Evolutionary conservation across 2,797 vertebrate species (phyloP).

Genomic region (Sebastes matsubarae): DNA sequence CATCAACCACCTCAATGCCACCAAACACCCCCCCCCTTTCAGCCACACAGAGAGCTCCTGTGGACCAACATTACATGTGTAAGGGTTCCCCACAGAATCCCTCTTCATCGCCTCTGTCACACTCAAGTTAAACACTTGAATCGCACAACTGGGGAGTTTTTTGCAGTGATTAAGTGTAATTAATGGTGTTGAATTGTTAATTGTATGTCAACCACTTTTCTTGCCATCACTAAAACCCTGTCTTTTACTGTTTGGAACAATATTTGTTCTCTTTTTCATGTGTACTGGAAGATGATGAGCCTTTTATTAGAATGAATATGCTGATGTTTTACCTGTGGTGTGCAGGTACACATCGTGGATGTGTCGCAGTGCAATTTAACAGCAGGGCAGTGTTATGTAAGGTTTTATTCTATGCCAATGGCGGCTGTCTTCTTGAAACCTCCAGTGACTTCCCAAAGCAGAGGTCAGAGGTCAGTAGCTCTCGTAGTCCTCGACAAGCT

Average conservation of each 20-base stretch:
- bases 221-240: not conserved
- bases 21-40: conserved; percentile 15
- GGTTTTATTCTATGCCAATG: not conserved
- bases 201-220: conserved; percentile 2
- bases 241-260: not conserved
- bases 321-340: not conserved
- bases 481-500: conserved; percentile 58
- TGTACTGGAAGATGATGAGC: not conserved
- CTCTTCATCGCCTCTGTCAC: conserved; percentile 27
- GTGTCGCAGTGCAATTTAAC: not conserved
- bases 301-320: not conserved
- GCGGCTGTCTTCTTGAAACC: conserved; percentile 34
- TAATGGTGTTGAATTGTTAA: conserved; percentile 36
- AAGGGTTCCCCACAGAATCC: conserved; percentile 46
- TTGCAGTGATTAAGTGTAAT: conserved; percentile 39
- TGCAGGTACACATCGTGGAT: not conserved
- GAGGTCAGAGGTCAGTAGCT: conserved; percentile 60
- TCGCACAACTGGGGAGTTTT: conserved; percentile 39
- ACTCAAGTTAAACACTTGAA: conserved; percentile 44
- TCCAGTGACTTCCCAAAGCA: conserved; percentile 31
- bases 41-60: conserved; percentile 23
- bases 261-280: not conserved
- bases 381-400: not conserved
- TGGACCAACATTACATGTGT: conserved; percentile 45
- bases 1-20: conserved; percentile 59